Evolutionary conservation across 1,140 invertebrate genomes (phyloP).

Genomic region (Scaptomyza pallida): DNA sequence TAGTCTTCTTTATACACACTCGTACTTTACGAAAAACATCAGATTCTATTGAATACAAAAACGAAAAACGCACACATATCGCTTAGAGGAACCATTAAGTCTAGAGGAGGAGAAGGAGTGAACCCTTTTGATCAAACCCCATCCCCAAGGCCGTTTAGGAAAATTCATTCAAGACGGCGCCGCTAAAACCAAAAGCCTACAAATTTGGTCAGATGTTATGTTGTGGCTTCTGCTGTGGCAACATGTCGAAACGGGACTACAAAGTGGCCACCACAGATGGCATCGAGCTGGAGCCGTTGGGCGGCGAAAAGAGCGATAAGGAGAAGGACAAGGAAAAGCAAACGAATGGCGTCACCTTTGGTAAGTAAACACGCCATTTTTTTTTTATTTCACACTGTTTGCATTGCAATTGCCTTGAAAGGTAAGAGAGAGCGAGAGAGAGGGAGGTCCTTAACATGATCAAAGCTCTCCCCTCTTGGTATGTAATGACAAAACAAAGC

Average conservation of each 20-base stretch:
- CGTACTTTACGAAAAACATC: constrained; percentile 37
- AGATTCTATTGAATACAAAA: constrained; percentile 43
- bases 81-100: background rate
- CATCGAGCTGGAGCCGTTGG: constrained; percentile 83
- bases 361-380: constrained; percentile 52
- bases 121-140: background rate
- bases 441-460: constrained; percentile 35
- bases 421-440: background rate
- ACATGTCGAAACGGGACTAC: constrained; percentile 84
- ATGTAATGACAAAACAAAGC: background rate
- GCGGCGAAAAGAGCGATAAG: constrained; percentile 82
- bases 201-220: constrained; percentile 84
- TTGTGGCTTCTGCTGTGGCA: constrained; percentile 84
- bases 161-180: constrained; percentile 62
- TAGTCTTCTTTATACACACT: constrained; percentile 18
- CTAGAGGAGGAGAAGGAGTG: background rate
- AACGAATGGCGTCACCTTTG: constrained; percentile 83
- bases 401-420: constrained; percentile 12
- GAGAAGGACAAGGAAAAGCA: constrained; percentile 83
- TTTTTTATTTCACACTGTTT: background rate
- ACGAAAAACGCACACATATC: constrained; percentile 26
- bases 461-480: constrained; percentile 30
- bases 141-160: constrained; percentile 6
- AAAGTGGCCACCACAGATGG: constrained; percentile 83
- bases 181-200: constrained; percentile 71